A percentile compares a stretch with the other conserved stretches of the same genome.
Evolutionary conservation across 2,113 vertebrate genomes (phyloP).

Genomic region (Scartelaos histophorus): DNA sequence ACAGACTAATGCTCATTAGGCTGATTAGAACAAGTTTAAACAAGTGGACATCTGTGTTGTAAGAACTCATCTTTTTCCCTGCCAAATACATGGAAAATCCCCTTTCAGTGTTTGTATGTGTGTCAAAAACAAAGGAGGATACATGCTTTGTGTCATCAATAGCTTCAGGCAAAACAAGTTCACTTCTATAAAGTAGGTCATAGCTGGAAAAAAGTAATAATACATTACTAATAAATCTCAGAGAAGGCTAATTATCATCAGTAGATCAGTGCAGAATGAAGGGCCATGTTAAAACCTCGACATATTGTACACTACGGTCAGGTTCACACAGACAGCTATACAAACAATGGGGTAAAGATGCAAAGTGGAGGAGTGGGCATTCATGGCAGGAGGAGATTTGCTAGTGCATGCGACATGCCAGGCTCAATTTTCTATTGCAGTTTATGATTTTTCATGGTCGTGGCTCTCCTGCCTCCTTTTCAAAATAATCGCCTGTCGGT

Average conservation of each 20-base stretch:
- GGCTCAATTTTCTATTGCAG: constrained; percentile 73
- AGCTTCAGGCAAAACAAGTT: constrained; percentile 60
- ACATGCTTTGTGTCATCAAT: constrained; percentile 37
- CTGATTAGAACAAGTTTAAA: constrained; percentile 45
- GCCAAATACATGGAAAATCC: constrained; percentile 49
- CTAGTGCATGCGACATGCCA: constrained; percentile 38
- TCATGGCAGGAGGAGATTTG: constrained; percentile 38
- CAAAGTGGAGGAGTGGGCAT: constrained; percentile 29
- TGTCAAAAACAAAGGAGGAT: constrained; percentile 53
- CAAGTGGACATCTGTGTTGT: constrained; percentile 24
- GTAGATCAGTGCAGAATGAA: constrained; percentile 78
- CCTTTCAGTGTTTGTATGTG: constrained; percentile 39
- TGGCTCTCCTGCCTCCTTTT: constrained; percentile 64
- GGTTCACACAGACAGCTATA: constrained; percentile 60
- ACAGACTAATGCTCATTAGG: constrained; percentile 30
- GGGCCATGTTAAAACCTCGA: constrained; percentile 75
- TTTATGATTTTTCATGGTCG: constrained; percentile 75
- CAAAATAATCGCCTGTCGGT: constrained; percentile 67
- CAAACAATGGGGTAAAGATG: constrained; percentile 31
- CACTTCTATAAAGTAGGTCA: constrained; percentile 53
- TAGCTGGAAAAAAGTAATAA: constrained; percentile 58
- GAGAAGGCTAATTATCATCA: constrained; percentile 63
- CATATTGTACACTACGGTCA: constrained; percentile 65
- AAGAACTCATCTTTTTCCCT: constrained; percentile 15
- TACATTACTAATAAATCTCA: constrained; percentile 76